These are phyloP conservation scores for Suncus etruscus DNA, from an alignment of 2,113 vertebrate genomes.

Conservation along the genomic window DNA sequence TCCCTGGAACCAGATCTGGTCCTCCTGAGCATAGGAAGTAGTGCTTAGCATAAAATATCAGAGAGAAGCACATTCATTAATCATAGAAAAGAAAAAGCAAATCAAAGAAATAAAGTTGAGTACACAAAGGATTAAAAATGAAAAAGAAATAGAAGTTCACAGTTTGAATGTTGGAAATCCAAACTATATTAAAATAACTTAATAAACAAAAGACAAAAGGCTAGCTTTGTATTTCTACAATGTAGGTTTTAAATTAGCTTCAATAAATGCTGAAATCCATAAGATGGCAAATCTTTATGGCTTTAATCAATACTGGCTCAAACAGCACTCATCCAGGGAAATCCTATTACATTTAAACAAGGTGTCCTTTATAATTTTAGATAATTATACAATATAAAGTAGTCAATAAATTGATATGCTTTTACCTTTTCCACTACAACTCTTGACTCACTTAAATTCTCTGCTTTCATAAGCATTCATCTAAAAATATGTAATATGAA, in stretches of 20 bases:
- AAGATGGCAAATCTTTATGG: neutral
- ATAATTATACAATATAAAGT: slow-evolving; percentile 47
- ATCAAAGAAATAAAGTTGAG: neutral
- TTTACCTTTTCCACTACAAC: slow-evolving; percentile 14
- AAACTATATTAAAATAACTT: slow-evolving; percentile 47
- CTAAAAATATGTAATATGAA: neutral
- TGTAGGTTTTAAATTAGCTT: neutral
- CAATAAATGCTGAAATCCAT: neutral
- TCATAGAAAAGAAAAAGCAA: neutral
- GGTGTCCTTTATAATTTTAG: neutral
- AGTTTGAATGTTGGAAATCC: slow-evolving; percentile 2
- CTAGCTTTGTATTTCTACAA: neutral
- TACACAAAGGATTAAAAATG: neutral
- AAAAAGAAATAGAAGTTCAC: neutral
- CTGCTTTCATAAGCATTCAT: neutral
- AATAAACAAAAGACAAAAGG: slow-evolving; percentile 16
- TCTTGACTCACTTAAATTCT: slow-evolving; percentile 20
- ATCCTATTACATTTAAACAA: slow-evolving; percentile 23
- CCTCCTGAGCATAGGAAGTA: too few relatives aligned
- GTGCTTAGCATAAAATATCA: neutral
- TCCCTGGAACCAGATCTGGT: too few relatives aligned
- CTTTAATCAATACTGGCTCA: neutral
- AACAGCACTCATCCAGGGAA: neutral
- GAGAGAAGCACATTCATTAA: neutral
- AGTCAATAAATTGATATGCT: neutral